Evolutionary conservation across 2,113 vertebrate genomes (phyloP).

Genomic region (Chlorocebus sabaeus): DNA sequence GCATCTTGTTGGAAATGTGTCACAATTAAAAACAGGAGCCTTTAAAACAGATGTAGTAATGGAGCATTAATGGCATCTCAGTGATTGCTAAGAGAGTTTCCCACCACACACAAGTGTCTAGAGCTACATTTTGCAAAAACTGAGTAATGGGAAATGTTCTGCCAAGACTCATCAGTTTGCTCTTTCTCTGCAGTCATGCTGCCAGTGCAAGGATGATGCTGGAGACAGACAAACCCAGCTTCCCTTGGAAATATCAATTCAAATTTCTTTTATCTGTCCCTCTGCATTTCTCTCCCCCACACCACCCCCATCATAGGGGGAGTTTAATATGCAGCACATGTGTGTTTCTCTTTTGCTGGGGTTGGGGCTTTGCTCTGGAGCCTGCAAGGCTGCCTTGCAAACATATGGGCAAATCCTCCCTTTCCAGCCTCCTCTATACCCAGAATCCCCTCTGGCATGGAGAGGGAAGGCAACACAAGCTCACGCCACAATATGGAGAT

Average conservation of each 20-base stretch:
- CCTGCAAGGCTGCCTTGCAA: neutral
- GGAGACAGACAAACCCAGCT: neutral
- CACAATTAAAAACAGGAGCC: neutral
- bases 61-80: neutral
- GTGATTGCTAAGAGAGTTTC: conserved; percentile 31
- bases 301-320: no score
- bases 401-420: neutral
- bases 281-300: neutral
- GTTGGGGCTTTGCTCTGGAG: neutral
- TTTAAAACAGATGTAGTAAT: conserved; percentile 29
- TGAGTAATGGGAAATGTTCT: conserved; percentile 36
- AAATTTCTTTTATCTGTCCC: neutral
- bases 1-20: neutral
- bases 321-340: neutral
- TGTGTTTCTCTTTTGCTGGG: neutral
- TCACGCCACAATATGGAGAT: neutral
- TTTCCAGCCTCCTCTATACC: neutral
- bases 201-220: conserved; percentile 28
- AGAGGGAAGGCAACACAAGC: neutral
- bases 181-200: conserved; percentile 62
- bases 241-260: neutral
- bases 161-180: conserved; percentile 37
- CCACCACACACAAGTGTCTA: conserved; percentile 37
- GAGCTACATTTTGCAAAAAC: conserved; percentile 54
- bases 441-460: neutral